phyloP scores from a whole-genome alignment of 2,888 invertebrate genomes.

The Ichneumoninae sp. region DNA sequence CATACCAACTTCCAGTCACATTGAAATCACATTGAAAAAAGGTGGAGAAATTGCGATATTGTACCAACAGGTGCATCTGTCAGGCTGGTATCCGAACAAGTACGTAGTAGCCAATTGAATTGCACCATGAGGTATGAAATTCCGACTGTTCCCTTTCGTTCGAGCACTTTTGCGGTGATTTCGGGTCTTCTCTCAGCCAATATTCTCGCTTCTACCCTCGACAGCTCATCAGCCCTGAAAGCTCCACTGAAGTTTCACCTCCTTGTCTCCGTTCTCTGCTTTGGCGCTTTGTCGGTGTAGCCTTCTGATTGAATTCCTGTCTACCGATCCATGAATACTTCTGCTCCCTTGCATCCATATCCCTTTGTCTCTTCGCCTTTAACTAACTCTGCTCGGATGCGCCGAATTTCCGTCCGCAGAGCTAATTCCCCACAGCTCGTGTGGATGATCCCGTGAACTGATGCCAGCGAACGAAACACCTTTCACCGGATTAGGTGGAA shows the following conservation, averaged over 20 bases:
- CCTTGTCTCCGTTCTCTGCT: not conserved
- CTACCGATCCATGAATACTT: conserved; percentile 39
- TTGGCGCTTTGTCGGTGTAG: conserved; percentile 35
- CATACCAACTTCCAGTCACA: too few relatives aligned
- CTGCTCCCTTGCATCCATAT: conserved; percentile 8
- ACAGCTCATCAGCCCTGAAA: not conserved
- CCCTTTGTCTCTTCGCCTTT: conserved; percentile 43
- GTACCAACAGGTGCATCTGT: too few relatives aligned
- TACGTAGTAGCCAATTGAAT: too few relatives aligned
- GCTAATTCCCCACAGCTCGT: conserved; percentile 2
- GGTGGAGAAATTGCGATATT: too few relatives aligned
- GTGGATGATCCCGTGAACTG: not conserved
- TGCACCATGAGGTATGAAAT: not conserved
- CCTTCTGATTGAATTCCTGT: conserved; percentile 37
- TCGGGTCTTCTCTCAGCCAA: not conserved
- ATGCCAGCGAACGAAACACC: not conserved
- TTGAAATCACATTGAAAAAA: too few relatives aligned
- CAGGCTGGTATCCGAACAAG: too few relatives aligned
- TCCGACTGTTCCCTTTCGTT: not conserved
- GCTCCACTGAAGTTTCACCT: not conserved
- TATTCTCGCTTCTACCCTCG: not conserved
- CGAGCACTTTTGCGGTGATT: not conserved
- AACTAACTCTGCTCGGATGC: conserved; percentile 14
- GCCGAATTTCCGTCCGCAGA: conserved; percentile 9
- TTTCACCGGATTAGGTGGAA: too few relatives aligned